These are phyloP conservation scores for Tetramorium bicarinatum DNA, from an alignment of 2,888 invertebrate species.

Conservation along the genomic window DNA sequence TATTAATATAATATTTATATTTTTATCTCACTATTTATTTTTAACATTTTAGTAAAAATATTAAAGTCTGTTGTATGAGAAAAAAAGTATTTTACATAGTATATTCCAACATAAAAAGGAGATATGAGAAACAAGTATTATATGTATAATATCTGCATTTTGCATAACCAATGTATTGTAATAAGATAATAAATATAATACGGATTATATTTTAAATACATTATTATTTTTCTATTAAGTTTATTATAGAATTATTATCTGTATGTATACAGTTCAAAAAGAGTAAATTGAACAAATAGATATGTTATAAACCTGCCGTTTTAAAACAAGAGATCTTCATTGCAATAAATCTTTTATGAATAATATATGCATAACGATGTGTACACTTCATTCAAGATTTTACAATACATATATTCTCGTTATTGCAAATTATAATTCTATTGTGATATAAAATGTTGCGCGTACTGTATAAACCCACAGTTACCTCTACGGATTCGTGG, in stretches of 20 bases:
- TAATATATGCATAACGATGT: not conserved
- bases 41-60: not conserved
- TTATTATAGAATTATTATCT: not conserved
- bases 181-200: constrained; percentile 6
- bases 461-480: not conserved
- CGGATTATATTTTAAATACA: not conserved
- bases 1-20: not conserved
- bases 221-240: not conserved
- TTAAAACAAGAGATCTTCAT: not conserved
- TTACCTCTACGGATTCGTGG: not conserved
- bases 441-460: not conserved
- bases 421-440: not conserved
- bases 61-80: not conserved
- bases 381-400: not conserved
- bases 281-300: not conserved
- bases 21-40: not conserved
- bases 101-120: not conserved
- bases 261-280: not conserved
- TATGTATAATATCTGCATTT: not conserved
- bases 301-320: not conserved
- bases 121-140: not conserved
- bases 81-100: not conserved
- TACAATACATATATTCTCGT: not conserved
- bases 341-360: not conserved
- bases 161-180: not conserved